Conservation (phyloP, 2,113 vertebrate species). For the Mastomys coucha region DNA sequence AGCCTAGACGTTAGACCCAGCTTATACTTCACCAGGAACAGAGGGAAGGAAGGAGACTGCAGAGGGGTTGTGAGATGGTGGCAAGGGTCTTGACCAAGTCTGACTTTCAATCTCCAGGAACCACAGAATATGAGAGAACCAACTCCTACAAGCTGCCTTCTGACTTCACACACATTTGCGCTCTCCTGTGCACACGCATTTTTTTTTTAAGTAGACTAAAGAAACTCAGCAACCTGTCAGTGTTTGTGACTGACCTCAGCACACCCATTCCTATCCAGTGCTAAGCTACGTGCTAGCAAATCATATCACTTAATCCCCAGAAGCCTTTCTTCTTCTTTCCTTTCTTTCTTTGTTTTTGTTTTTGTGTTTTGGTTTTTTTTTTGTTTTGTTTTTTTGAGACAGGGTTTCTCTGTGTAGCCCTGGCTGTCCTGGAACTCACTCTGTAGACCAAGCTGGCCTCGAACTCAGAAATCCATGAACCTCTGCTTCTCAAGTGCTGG, state of each 20-base stretch:
- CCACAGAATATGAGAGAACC: neutral
- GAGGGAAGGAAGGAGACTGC: neutral
- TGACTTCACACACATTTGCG: too few species aligned
- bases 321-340: neutral
- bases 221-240: neutral
- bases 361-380: too few species aligned
- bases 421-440: too few species aligned
- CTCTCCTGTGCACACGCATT: neutral
- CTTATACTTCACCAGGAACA: fast-evolving
- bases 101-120: neutral
- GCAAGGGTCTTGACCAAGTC: too few species aligned
- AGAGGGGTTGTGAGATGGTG: neutral
- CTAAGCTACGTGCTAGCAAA: neutral
- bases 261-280: neutral
- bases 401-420: too few species aligned
- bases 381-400: too few species aligned
- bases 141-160: neutral
- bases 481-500: too few species aligned
- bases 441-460: too few species aligned
- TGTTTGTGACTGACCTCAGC: neutral
- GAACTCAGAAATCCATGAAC: too few species aligned
- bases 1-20: neutral
- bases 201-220: neutral
- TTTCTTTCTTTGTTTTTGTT: too few species aligned
- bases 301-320: neutral